Evolutionary conservation across 2,888 invertebrate species (phyloP), one percentile per base, ranked within the genome.

Genomic region (Nasonovia ribisnigri): DNA sequence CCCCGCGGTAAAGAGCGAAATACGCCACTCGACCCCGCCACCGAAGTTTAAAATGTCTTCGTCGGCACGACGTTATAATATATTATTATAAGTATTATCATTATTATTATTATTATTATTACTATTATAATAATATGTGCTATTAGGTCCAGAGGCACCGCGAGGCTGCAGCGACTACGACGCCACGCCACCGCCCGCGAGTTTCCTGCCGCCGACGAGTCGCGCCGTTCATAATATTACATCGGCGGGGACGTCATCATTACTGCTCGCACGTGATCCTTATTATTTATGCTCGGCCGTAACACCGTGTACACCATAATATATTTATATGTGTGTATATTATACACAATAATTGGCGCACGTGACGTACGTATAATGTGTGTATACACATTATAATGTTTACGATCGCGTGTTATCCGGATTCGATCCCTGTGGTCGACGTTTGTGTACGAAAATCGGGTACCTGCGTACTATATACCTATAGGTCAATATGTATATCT

Each of bases 211-310:
- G 48, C 26, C 42, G 57, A 42, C 88, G 20, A 87, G 54, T 20
- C 51, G n/a, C 87, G 48, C 26, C 20, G 20, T 8, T 8, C n/a
- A 20, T 57, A 11, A 24, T 57, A 43, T 89, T 29, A 13, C 20
- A 43, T 51, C 11, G 54, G 42, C 54, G 91, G 51, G 42, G 51
- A 84, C 91, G 29, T 91, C 91, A 43, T 91, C 43, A 84, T 91
- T 91, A 90, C 8, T 16, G 89, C 46, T 26, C 43, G 86, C 46
- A 26, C 57, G n/a, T 54, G 54, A 54, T 24, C 57, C 84, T 93
- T 89, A 89, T 93, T 93, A 89, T 93, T 93, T 89, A 89, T 93
- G 84, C 36, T 77, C 57, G 57, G 57, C 84, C 57, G 84, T 89
- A 86, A 36, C 42, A 51, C 6, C 51, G 26, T 57, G 24, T 57